Percentiles rank a stretch among this genome's conserved stretches.
Conservation (phyloP, 2,113 vertebrate genomes). For the Gopherus flavomarginatus region DNA sequence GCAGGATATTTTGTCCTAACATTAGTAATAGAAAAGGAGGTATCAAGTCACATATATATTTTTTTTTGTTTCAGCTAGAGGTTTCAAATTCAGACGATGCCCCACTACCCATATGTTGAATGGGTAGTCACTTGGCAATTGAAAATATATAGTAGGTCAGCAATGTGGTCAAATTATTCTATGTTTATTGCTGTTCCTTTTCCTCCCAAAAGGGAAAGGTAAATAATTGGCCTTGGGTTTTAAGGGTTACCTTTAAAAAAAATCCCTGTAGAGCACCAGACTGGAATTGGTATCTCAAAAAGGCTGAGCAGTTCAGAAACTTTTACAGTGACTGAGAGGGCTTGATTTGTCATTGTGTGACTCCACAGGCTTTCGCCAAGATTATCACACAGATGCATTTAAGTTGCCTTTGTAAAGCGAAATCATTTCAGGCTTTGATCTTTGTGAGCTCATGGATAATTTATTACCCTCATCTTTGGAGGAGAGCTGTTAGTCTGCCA, state of each 20-base stretch:
- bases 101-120: neutral
- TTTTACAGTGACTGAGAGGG: neutral
- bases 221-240: neutral
- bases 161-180: neutral
- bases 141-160: neutral
- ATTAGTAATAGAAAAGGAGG: neutral
- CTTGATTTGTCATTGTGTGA: neutral
- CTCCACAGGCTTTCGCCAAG: neutral
- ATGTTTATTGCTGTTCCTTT: neutral
- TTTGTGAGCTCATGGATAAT: neutral
- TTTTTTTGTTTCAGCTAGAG: neutral
- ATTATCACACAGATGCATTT: neutral
- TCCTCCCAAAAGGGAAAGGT: neutral
- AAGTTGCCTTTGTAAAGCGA: neutral
- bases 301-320: fast-evolving
- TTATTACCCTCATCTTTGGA: slow-evolving; percentile 1
- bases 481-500: neutral
- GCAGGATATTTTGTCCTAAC: fast-evolving
- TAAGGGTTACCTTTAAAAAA: neutral
- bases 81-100: fast-evolving
- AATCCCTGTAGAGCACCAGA: neutral
- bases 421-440: neutral
- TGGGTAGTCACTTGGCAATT: neutral
- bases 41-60: neutral
- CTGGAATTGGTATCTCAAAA: neutral